A percentile compares a stretch with the other conserved stretches of the same genome.
phyloP scores from a whole-genome alignment of 2,113 vertebrate genomes.

The Hemiprocne comata region DNA sequence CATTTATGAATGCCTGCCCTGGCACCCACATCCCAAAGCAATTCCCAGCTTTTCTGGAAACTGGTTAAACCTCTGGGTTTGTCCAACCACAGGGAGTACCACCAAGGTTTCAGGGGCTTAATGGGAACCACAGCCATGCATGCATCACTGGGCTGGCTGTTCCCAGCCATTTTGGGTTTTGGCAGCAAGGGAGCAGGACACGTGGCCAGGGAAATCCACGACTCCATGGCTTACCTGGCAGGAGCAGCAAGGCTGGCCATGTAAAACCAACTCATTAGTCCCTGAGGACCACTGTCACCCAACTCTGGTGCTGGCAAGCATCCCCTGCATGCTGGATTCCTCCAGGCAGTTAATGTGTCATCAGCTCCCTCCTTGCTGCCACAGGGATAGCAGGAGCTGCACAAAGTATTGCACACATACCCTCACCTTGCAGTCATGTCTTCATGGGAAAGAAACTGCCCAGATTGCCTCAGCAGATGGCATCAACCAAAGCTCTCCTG shows the following conservation, averaged over 20 bases:
- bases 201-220: fast-evolving
- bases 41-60: not conserved
- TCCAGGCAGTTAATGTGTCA: not conserved
- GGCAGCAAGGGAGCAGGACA: not conserved
- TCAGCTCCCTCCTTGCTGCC: not conserved
- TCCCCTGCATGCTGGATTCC: not conserved
- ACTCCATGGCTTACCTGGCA: not conserved
- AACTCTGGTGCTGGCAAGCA: not conserved
- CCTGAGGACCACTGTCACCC: not conserved
- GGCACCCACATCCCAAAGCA: not conserved
- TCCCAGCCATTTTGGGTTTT: not conserved
- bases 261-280: not conserved
- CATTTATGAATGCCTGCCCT: not conserved
- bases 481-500: not conserved
- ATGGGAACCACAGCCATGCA: not conserved
- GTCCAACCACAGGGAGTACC: not conserved
- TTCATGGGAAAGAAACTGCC: not conserved
- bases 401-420: not conserved
- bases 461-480: not conserved
- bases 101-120: not conserved
- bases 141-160: not conserved
- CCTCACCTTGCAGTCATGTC: not conserved
- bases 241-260: not conserved
- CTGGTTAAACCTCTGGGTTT: not conserved
- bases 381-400: fast-evolving